Conservation (phyloP, 2,113 vertebrate genomes). For the Leptobrachium leishanense region DNA sequence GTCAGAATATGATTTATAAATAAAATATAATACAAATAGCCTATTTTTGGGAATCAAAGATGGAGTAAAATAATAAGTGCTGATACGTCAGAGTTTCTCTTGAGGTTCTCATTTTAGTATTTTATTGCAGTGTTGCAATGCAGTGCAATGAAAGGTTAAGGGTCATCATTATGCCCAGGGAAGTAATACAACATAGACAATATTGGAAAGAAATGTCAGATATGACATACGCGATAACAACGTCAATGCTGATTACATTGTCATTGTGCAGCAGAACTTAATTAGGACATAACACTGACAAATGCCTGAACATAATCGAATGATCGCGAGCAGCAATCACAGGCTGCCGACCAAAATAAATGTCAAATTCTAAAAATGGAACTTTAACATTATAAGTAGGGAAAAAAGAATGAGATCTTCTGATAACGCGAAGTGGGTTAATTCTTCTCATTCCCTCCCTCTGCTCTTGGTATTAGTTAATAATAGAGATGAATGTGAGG, state of each 20-base stretch:
- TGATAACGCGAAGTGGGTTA: neutral
- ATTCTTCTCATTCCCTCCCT: neutral
- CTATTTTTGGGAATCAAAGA: too few relatives aligned
- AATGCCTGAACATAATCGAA: conserved; percentile 60
- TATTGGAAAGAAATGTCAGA: conserved; percentile 22
- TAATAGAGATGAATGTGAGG: too few relatives aligned
- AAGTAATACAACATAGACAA: neutral
- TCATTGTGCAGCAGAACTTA: conserved; percentile 55
- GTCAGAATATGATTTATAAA: too few relatives aligned
- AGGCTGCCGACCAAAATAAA: conserved; percentile 52
- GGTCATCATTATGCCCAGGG: neutral
- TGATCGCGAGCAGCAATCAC: conserved; percentile 57
- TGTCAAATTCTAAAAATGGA: conserved; percentile 46
- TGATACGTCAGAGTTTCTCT: too few relatives aligned
- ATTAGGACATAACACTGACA: conserved; percentile 60
- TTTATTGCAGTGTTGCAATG: too few relatives aligned
- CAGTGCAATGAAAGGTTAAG: too few relatives aligned
- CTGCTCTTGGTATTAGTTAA: too few relatives aligned
- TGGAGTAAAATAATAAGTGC: too few relatives aligned
- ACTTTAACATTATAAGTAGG: neutral
- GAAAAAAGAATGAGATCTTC: neutral
- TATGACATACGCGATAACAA: conserved; percentile 54
- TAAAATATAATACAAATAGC: too few relatives aligned
- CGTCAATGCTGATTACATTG: conserved; percentile 53
- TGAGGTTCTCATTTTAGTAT: too few relatives aligned